A percentile compares a stretch with the other conserved stretches of the same genome.
phyloP scores from a whole-genome alignment of 2,113 vertebrate genomes.

The Gallinago paraguaiae region DNA sequence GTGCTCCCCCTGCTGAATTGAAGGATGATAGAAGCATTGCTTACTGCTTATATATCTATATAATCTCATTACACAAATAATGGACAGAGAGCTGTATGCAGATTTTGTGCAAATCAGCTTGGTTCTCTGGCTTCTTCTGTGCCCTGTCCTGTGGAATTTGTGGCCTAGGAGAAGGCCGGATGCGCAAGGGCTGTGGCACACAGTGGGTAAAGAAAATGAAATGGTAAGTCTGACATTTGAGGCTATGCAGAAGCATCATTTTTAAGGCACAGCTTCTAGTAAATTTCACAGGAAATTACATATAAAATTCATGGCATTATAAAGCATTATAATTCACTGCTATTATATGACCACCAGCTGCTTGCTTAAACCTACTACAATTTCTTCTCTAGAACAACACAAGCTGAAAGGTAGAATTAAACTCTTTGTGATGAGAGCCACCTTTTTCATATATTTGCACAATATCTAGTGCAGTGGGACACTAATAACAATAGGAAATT shows the following conservation, averaged over 20 bases:
- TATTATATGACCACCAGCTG: conserved; percentile 20
- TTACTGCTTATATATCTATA: rapidly evolving
- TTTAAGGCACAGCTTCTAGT: background rate
- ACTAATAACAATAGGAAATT: background rate
- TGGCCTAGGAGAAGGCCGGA: background rate
- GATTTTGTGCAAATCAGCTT: background rate
- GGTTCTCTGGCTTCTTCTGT: background rate
- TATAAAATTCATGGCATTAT: background rate
- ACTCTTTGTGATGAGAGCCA: background rate
- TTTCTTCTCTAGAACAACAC: conserved; percentile 7
- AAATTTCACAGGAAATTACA: background rate
- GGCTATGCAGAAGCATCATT: background rate
- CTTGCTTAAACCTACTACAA: background rate
- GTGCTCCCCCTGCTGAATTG: background rate
- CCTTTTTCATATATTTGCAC: conserved; percentile 23
- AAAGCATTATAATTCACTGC: background rate
- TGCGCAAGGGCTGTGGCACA: background rate
- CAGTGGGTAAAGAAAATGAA: background rate
- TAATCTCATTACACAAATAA: background rate
- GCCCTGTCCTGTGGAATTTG: rapidly evolving
- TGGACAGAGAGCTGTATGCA: rapidly evolving
- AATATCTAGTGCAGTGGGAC: background rate
- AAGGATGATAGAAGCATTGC: background rate
- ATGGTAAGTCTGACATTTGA: background rate
- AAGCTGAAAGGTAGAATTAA: conserved; percentile 43